Evolutionary conservation across 1,140 invertebrate genomes (phyloP).

Genomic region (Trichogramma pretiosum): DNA sequence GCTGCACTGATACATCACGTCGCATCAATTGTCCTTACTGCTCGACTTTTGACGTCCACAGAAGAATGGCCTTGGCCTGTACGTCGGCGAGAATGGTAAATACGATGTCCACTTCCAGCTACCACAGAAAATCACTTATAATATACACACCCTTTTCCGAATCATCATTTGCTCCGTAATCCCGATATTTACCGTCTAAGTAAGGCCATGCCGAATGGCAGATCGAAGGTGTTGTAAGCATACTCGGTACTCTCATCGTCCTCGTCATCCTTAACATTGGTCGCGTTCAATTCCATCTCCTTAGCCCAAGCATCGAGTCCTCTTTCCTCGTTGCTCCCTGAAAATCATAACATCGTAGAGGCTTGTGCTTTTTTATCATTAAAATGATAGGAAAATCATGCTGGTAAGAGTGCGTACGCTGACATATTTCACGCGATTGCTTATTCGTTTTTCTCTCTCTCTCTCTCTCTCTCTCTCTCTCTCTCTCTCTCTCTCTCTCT

Average conservation of each 20-base stretch:
- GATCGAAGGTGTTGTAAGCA: conserved; percentile 57
- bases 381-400: no score
- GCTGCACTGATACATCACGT: no score
- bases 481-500: no score
- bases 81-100: conserved; percentile 61
- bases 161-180: neutral
- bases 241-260: conserved; percentile 26
- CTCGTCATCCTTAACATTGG: conserved; percentile 38
- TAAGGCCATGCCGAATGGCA: conserved; percentile 60
- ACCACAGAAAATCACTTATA: conserved; percentile 18
- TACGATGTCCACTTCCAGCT: conserved; percentile 61
- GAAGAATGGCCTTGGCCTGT: conserved; percentile 39
- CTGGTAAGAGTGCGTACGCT: no score
- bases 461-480: no score
- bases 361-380: no score
- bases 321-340: conserved; percentile 60
- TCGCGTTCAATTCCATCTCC: conserved; percentile 54
- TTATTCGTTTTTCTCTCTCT: no score
- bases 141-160: neutral
- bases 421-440: no score
- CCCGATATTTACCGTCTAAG: conserved; percentile 50
- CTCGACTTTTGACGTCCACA: conserved; percentile 14
- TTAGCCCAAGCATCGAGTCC: conserved; percentile 61
- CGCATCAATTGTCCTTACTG: conserved; percentile 12
- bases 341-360: no score